Conservation (phyloP, 1,140 invertebrate species). For the Copidosoma floridanum region DNA sequence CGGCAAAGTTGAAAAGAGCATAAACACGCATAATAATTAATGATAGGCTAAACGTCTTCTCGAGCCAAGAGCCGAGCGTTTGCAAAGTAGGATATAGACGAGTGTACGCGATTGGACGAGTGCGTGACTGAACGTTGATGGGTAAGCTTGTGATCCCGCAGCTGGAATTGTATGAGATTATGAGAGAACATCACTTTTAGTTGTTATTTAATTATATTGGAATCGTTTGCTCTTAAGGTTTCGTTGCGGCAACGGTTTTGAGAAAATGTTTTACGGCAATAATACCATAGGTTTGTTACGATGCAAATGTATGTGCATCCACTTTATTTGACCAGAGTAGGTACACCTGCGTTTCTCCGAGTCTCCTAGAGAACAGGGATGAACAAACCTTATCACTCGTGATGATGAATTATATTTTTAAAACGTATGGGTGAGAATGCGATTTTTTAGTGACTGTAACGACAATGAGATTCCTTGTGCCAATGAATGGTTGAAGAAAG, state of each 20-base stretch:
- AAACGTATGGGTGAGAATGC: background rate
- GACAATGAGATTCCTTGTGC: constrained; percentile 4
- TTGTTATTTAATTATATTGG: too few relatives aligned
- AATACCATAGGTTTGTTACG: too few relatives aligned
- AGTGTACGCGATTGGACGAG: background rate
- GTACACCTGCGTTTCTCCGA: too few relatives aligned
- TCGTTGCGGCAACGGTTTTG: too few relatives aligned
- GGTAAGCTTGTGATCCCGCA: too few relatives aligned
- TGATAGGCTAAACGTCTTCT: constrained; percentile 7
- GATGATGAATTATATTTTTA: background rate
- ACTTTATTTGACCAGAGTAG: too few relatives aligned
- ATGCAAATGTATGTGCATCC: too few relatives aligned
- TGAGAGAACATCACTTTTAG: too few relatives aligned
- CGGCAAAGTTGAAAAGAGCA: background rate
- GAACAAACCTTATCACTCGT: too few relatives aligned
- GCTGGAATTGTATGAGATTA: background rate
- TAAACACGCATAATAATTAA: constrained; percentile 20
- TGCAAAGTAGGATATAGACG: background rate
- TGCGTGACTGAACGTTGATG: constrained; percentile 7
- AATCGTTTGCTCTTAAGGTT: too few relatives aligned
- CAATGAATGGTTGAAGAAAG: constrained; percentile 10
- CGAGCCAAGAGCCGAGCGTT: background rate
- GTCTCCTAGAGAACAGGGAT: too few relatives aligned
- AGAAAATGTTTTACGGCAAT: too few relatives aligned
- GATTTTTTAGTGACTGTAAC: constrained; percentile 9